Evolutionary conservation across 1,140 invertebrate species (phyloP).

Genomic region (Lithobius niger): DNA sequence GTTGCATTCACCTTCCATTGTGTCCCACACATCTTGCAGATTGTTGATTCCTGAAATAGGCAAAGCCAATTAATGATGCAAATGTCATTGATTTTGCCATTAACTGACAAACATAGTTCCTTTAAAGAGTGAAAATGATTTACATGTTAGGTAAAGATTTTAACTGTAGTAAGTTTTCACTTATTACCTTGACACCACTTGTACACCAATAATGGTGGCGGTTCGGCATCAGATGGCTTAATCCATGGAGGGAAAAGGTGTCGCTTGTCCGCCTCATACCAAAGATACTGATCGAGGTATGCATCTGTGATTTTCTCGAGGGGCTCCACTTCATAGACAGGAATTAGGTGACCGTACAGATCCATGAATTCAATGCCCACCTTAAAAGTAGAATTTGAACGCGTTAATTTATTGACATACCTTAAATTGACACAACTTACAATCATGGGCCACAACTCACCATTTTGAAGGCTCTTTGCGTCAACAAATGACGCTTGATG

Average conservation of each 20-base stretch:
- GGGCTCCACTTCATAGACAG: slow-evolving; percentile 98
- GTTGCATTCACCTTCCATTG: slow-evolving; percentile 94
- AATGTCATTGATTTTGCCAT: too few species aligned
- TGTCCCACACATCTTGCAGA: slow-evolving; percentile 97
- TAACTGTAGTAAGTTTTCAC: too few species aligned
- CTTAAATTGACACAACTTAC: background rate
- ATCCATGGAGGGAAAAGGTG: slow-evolving; percentile 96
- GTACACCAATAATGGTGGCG: slow-evolving; percentile 91
- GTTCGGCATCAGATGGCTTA: slow-evolving; percentile 96
- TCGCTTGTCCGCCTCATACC: slow-evolving; percentile 99
- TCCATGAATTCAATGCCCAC: slow-evolving; percentile 99
- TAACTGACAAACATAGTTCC: too few species aligned
- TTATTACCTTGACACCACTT: slow-evolving; percentile 95
- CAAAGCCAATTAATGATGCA: too few species aligned
- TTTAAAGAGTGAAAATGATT: too few species aligned
- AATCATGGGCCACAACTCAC: slow-evolving; percentile 42
- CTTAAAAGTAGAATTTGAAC: slow-evolving; percentile 30
- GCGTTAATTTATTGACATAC: background rate
- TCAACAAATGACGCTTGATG: slow-evolving; percentile 97
- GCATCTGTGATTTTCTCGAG: slow-evolving; percentile 99
- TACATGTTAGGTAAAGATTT: too few species aligned
- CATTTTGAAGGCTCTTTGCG: slow-evolving; percentile 96
- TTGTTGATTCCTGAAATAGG: slow-evolving; percentile 78
- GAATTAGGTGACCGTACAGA: slow-evolving; percentile 94
- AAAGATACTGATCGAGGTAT: slow-evolving; percentile 98